A percentile compares a stretch with the other conserved stretches of the same genome.
phyloP scores from a whole-genome alignment of 2,888 invertebrate genomes.

The Beris morrisii region DNA sequence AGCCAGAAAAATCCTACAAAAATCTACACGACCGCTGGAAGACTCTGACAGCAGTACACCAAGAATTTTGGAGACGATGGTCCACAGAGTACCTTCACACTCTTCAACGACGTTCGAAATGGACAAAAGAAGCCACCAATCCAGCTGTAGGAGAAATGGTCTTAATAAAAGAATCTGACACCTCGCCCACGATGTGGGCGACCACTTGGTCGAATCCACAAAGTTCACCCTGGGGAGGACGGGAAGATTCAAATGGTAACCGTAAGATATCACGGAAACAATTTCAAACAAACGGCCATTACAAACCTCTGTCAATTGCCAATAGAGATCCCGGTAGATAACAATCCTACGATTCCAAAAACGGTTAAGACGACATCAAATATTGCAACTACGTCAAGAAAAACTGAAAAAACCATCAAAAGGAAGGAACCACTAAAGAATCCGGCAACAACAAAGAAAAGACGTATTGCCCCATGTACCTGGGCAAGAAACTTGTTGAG shows the following conservation, averaged over 20 bases:
- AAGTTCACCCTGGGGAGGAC: slow-evolving; percentile 2
- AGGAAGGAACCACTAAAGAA: too few relatives aligned
- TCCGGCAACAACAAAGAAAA: too few relatives aligned
- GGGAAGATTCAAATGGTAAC: background rate
- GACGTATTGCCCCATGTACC: too few relatives aligned
- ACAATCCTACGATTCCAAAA: too few relatives aligned
- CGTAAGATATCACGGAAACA: background rate
- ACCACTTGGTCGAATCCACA: background rate
- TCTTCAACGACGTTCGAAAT: background rate
- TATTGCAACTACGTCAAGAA: too few relatives aligned
- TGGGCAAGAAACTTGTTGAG: too few relatives aligned
- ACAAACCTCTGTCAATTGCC: background rate
- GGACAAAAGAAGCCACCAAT: background rate
- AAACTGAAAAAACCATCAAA: too few relatives aligned
- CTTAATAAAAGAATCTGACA: background rate
- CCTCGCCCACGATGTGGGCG: background rate
- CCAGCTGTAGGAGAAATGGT: background rate
- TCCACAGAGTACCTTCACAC: too few relatives aligned
- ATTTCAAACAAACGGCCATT: background rate
- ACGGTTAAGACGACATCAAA: too few relatives aligned
- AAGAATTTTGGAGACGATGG: slow-evolving; percentile 37
- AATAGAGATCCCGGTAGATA: background rate
- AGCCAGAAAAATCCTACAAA: background rate
- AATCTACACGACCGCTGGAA: background rate
- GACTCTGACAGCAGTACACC: slow-evolving; percentile 17